Base-by-base conservation (phyloP, 2,888 invertebrate genomes). In the Hofmannophila pseudospretella region DNA sequence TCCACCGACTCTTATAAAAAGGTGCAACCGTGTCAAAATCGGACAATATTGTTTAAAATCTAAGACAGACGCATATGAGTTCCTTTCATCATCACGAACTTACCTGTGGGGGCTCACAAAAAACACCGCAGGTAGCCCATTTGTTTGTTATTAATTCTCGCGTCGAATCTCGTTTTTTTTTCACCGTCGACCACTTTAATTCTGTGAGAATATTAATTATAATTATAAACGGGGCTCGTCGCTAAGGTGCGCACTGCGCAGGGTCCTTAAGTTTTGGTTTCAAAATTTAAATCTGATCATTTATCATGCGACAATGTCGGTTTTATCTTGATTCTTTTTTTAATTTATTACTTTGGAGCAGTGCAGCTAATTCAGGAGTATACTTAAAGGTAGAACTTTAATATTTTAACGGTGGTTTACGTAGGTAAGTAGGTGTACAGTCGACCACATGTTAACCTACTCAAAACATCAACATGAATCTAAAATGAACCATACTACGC, bases 81-180 rank as follows among this genome's bases (percentile, higher is more conserved):
- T 74, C 75, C 77, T 81, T 79, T 80, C 82, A 81, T 81, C 79
- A 75, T 72, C 70, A 63, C 69, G 58, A 58, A 59, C 57, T 71
- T 85, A 84, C 85, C 85, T 86, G 85, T 78, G 73, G 72, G 73
- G 70, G 71, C 67, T 56, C 69, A 85, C 82, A 86, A 86, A 86
- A 86, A 86, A 82, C 79, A 61, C 75, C 67, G 74, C 86, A 86
- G 86, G 86, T 86, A 86, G 86, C 85, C 77, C 85, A 86, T 86
- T 86, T 86, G 86, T 86, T 86, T 86, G 84, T 86, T 86, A 86
- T 86, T 85, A 86, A 86, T 84, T 85, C 86, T 82, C 81, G 84
- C 80, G 72, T 81, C 80, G 81, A 75, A 77, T 76, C 73, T 73
- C 64, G 64, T 77, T 75, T 82, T 76, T 81, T 78, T 71, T 56